phyloP scores from a whole-genome alignment of 2,888 invertebrate species.

The Drosophila quinaria region DNA sequence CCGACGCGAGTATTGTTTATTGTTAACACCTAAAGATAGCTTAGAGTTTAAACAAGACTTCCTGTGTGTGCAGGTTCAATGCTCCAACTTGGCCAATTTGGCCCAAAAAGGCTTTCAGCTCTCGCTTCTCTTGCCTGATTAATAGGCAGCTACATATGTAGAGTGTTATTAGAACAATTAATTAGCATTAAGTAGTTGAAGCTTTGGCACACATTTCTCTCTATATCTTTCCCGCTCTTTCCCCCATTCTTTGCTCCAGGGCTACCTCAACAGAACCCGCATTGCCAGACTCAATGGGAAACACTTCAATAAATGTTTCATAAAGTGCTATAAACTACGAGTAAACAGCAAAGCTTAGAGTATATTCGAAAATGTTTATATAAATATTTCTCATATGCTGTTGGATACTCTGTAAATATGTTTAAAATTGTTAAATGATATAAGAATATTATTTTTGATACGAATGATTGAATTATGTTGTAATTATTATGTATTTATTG shows the following conservation, averaged over 20 bases:
- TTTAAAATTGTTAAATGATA: not conserved
- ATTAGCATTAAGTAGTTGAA: slow-evolving; percentile 69
- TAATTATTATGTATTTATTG: too few species aligned
- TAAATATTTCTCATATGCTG: not conserved
- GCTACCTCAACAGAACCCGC: slow-evolving; percentile 68
- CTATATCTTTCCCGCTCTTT: not conserved
- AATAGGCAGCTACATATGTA: slow-evolving; percentile 36
- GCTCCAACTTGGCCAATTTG: slow-evolving; percentile 24
- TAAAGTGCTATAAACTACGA: slow-evolving; percentile 50
- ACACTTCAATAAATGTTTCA: slow-evolving; percentile 40
- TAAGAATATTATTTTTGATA: not conserved
- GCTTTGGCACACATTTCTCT: slow-evolving; percentile 58
- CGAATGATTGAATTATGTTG: too few species aligned
- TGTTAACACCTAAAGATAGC: slow-evolving; percentile 74
- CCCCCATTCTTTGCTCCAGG: slow-evolving; percentile 17
- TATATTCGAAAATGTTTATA: not conserved
- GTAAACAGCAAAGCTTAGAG: slow-evolving; percentile 46
- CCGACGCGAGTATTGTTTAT: slow-evolving; percentile 69
- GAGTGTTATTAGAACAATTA: slow-evolving; percentile 67
- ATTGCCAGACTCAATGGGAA: slow-evolving; percentile 35
- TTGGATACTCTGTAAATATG: slow-evolving; percentile 2
- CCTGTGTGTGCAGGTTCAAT: slow-evolving; percentile 54
- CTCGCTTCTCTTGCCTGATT: slow-evolving; percentile 51
- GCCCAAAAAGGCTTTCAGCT: not conserved
- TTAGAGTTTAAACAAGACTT: slow-evolving; percentile 53